Percentiles rank a stretch among this genome's conserved stretches.
Conservation (phyloP, 2,888 invertebrate genomes). For the Antheraea assamensis region DNA sequence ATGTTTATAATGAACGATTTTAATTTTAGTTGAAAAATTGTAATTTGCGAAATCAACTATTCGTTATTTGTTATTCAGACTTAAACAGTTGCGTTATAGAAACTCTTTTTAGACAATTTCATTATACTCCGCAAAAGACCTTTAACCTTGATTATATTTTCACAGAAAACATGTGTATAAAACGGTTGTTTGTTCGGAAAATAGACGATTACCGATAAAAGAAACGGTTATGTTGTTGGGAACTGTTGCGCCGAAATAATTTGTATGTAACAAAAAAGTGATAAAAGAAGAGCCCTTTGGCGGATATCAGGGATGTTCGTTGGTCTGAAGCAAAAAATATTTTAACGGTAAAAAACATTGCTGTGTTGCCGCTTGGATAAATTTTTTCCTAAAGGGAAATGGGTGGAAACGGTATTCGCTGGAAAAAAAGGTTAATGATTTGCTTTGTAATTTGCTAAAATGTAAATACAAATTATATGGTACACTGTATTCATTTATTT, state of each 20-base stretch:
- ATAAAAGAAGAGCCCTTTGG: slow-evolving; percentile 32
- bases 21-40: neutral
- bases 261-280: slow-evolving; percentile 34
- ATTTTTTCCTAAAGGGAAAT: slow-evolving; percentile 34
- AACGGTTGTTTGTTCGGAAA: slow-evolving; percentile 21
- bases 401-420: slow-evolving; percentile 21
- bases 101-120: neutral
- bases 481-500: slow-evolving; percentile 13
- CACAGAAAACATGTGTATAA: neutral
- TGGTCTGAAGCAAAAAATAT: slow-evolving; percentile 26
- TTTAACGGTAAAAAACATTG: slow-evolving; percentile 27
- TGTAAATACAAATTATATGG: slow-evolving; percentile 25
- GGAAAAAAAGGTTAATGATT: slow-evolving; percentile 37
- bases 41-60: neutral
- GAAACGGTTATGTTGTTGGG: slow-evolving; percentile 33
- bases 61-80: neutral
- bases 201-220: slow-evolving; percentile 33
- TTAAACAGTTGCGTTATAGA: neutral
- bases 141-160: neutral
- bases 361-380: slow-evolving; percentile 27
- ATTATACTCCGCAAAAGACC: neutral
- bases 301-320: slow-evolving; percentile 26
- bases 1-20: neutral
- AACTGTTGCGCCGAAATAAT: slow-evolving; percentile 36
- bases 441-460: slow-evolving; percentile 32